Conservation (phyloP, 2,113 vertebrate species). For the Phrynocephalus versicolor region DNA sequence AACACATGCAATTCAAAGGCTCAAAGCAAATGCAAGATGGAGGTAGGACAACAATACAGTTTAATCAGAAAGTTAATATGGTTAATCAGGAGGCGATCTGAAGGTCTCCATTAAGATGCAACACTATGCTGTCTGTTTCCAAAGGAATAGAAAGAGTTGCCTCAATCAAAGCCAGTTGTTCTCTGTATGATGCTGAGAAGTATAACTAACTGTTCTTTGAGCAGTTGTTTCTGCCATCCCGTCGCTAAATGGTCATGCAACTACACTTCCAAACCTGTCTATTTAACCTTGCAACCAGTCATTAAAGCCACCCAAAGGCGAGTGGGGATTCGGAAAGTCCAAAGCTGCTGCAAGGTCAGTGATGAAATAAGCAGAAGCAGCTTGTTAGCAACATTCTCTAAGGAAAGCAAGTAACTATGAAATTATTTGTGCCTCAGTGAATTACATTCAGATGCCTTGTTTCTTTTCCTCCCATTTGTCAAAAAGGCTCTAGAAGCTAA, state of each 20-base stretch:
- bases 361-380: slow-evolving; percentile 41
- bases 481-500: slow-evolving; percentile 13
- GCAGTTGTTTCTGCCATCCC: background rate
- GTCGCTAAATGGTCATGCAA: slow-evolving; percentile 1
- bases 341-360: slow-evolving; percentile 36
- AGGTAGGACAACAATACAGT: background rate
- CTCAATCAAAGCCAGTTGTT: background rate
- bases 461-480: slow-evolving; percentile 9
- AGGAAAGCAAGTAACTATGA: background rate
- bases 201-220: background rate
- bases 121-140: background rate
- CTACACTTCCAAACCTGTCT: slow-evolving; percentile 1
- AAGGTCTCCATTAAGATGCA: background rate
- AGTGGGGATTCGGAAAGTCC: slow-evolving; percentile 17
- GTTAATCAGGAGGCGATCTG: background rate
- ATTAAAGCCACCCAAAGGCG: background rate
- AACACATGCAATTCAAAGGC: background rate
- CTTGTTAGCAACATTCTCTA: slow-evolving; percentile 46
- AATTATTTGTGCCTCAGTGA: slow-evolving; percentile 27
- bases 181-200: background rate
- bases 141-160: slow-evolving; percentile 3
- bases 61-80: background rate
- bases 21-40: background rate
- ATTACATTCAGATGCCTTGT: slow-evolving; percentile 1
- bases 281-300: slow-evolving; percentile 33